Evolutionary conservation across 2,888 invertebrate genomes (phyloP), one percentile per base, ranked within the genome.

Genomic region (Campoletis raptor): DNA sequence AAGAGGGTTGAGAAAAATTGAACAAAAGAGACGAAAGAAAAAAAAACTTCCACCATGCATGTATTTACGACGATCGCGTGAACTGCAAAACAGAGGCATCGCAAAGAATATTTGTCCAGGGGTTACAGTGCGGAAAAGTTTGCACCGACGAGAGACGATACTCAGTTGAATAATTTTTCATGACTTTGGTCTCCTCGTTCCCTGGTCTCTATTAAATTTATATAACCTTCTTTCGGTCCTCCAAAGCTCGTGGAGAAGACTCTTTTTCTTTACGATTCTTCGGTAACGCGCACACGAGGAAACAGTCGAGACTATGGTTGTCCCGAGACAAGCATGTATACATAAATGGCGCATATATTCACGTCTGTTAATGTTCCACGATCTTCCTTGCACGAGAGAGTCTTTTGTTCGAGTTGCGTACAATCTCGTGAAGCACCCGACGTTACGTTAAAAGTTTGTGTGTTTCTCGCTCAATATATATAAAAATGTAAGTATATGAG

Each of bases 381-480:
- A 15, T 70, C 36, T 73, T 40, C 54, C 48, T 70, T 30, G 57
- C 54, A 45, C 73, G 42, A 67, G 79, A 87, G 88, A 89, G 85
- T 91, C 90, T 89, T 91, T 90, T 91, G 90, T 91, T 91, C 89
- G 73, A 73, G 67, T 24, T 45, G 9, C 36, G 30, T 52, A 24
- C 40, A 30, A 52, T 70, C 77, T 90, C 89, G 81, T 81, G 90
- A 89, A 61, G 24, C 57, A 89, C 88, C 81, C 87, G 80, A 87
- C 89, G 84, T 87, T 84, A 87, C 86, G 80, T 90, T 86, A 86
- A 85, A 90, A 91, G 88, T 91, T 91, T 90, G 91, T 89, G 88
- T 88, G 61, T 89, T 90, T 87, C 88, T 89, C 37, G 12, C 30
- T 37, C 86, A 80, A 42, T 40, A 12, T n/a, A 40, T 69, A 54